Base-by-base conservation (phyloP, 2,888 invertebrate genomes). In the Cantharis rustica region DNA sequence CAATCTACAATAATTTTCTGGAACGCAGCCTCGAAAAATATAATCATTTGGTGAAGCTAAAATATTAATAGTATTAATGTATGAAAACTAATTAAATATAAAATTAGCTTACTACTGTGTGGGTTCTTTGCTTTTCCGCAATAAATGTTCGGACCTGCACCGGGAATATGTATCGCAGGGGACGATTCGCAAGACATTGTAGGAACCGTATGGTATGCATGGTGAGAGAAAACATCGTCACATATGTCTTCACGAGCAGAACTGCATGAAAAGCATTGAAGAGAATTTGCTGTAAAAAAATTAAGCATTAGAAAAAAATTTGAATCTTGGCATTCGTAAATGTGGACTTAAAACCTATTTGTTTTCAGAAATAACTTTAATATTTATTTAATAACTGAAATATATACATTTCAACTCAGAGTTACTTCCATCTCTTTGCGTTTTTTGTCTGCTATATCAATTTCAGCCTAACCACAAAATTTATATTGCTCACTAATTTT, bases 1-100 rank as follows among this genome's bases (percentile, higher is more conserved):
- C 16, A 76, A 68, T 73, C 68, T 64, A 13, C 76, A 76, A 61
- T 76, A 76, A 69, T 76, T 76, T 71, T 76, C 76, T 5, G 76
- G 76, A 10, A 76, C 76, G 15, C 76, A 76, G 23, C 76, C 76
- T n/a, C 76, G 73, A 11, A 63, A 73, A 11, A 73, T 20, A 63
- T 71, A 76, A 63, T 76, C 76, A 23, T 76, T 70, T 1, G 62
- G n/a, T 4, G 70, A 47, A 17, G n/a, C 74, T 74, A 47, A 69
- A 74, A 74, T 10, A 63, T 17, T 20, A 26, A 20, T 10, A 63
- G 5, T n/a, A 10, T 15, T 23, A 61, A 20, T 61, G n/a, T 17
- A 47, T 16, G 10, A 9, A 15, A 27, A 31, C 11, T 13, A 13
- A 26, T 23, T 69, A 16, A 70, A 47, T 47, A 47, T 63, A 26